Evolutionary conservation across 1,140 invertebrate genomes (phyloP).

Genomic region (Campodea augens): DNA sequence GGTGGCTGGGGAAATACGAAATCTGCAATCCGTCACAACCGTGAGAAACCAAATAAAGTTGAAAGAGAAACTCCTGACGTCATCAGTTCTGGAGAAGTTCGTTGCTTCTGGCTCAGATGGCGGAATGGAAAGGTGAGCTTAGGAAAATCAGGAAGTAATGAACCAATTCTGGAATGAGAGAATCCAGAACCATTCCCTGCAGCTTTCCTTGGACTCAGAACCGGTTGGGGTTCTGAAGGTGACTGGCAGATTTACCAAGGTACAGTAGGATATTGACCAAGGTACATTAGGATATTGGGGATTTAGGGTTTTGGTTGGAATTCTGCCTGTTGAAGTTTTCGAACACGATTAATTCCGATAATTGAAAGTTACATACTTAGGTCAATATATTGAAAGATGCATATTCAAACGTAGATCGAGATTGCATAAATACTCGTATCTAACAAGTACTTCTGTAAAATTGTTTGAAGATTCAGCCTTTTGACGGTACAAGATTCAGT

Average conservation of each 20-base stretch:
- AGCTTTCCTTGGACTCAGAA: slow-evolving; percentile 36
- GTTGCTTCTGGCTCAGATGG: slow-evolving; percentile 17
- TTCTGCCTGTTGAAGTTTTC: too few species aligned
- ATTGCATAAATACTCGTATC: too few species aligned
- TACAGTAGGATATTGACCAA: too few species aligned
- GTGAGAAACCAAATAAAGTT: slow-evolving; percentile 31
- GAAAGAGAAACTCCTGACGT: slow-evolving; percentile 14
- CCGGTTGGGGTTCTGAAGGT: slow-evolving; percentile 37
- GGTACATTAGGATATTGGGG: too few species aligned
- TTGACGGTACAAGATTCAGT: too few species aligned
- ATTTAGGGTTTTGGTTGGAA: too few species aligned
- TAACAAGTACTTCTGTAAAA: too few species aligned
- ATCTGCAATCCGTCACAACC: slow-evolving; percentile 37
- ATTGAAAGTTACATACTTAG: too few species aligned
- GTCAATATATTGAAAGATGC: too few species aligned
- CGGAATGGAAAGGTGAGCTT: slow-evolving; percentile 7
- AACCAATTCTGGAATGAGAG: slow-evolving; percentile 24
- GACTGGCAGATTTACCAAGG: slow-evolving; percentile 34
- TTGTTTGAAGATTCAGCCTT: too few species aligned
- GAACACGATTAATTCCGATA: too few species aligned
- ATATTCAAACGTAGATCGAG: too few species aligned
- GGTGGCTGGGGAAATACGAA: slow-evolving; percentile 39
- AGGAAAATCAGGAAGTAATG: slow-evolving; percentile 28
- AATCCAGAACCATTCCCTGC: slow-evolving; percentile 35
- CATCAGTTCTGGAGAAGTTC: slow-evolving; percentile 10